A percentile compares a stretch with the other conserved stretches of the same genome.
Evolutionary conservation across 1,140 invertebrate species (phyloP).

Genomic region (fruit fly (Drosophila melanogaster)): Release_6_plus_ISO1_MT NT_033777.3:11335501-11336000

Average conservation of each 20-base stretch:
- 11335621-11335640: conserved; percentile 66
- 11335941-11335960: conserved; percentile 74
- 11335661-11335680: conserved; percentile 24
- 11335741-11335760: conserved; percentile 19
- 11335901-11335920: conserved; percentile 39
- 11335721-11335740: background rate
- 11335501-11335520: conserved; percentile 78
- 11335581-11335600: conserved; percentile 59
- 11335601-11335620: conserved; percentile 72
- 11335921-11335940: conserved; percentile 47
- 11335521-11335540: conserved; percentile 83
- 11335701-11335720: background rate
- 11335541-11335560: conserved; percentile 68
- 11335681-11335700: conserved; percentile 8
- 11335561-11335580: conserved; percentile 54
- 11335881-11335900: conserved; percentile 22
- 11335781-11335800: conserved; percentile 64
- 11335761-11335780: conserved; percentile 30
- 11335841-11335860: conserved; percentile 66
- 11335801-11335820: conserved; percentile 43
- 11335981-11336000: conserved; percentile 53
- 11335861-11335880: conserved; percentile 76
- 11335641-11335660: conserved; percentile 30
- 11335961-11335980: conserved; percentile 50
- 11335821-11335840: conserved; percentile 55